phyloP scores from a whole-genome alignment of 2,113 vertebrate species.

The Lophius piscatorius region DNA sequence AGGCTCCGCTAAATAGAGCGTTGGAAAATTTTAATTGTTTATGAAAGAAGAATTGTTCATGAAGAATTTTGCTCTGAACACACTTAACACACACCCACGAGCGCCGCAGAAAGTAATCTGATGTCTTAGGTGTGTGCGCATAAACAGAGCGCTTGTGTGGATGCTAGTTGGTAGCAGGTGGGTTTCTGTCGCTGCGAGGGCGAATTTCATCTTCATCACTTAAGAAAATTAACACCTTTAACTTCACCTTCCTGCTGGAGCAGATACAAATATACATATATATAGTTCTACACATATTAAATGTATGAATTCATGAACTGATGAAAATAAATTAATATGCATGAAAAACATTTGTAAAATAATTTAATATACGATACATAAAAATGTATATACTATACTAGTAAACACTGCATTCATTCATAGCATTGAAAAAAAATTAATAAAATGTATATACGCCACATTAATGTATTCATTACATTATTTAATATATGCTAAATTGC shows the following conservation, averaged over 20 bases:
- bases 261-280: conserved; percentile 4
- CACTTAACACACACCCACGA: background rate
- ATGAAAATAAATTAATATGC: too few relatives aligned
- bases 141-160: conserved; percentile 16
- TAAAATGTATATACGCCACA: too few relatives aligned
- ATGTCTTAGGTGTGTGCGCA: conserved; percentile 12
- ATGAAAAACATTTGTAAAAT: too few relatives aligned
- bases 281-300: too few relatives aligned
- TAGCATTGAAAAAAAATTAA: too few relatives aligned
- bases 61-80: conserved; percentile 11
- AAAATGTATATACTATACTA: too few relatives aligned
- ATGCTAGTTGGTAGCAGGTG: conserved; percentile 22
- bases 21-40: conserved; percentile 34
- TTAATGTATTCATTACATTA: too few relatives aligned
- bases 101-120: conserved; percentile 26
- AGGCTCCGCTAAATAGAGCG: conserved; percentile 42
- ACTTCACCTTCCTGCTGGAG: background rate
- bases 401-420: too few relatives aligned
- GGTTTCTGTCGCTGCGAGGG: conserved; percentile 3
- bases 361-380: too few relatives aligned
- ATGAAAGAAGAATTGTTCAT: conserved; percentile 33
- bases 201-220: conserved; percentile 27
- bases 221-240: conserved; percentile 2
- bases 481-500: too few relatives aligned
- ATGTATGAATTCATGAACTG: too few relatives aligned